Conservation (phyloP, 2,888 invertebrate species). For the Lissocephala sabroskyi region DNA sequence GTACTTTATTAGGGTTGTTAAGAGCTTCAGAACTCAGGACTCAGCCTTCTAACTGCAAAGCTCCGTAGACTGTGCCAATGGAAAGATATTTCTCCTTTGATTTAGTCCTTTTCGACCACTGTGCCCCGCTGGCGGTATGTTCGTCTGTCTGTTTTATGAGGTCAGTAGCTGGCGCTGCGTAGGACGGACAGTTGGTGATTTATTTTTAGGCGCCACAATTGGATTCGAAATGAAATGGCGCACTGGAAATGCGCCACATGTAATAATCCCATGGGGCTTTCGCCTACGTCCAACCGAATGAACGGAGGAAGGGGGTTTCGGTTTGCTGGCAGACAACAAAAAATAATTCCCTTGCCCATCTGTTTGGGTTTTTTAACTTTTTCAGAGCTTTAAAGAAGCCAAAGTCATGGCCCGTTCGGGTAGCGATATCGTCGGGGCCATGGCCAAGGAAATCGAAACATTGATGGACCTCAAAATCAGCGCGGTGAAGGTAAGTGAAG, state of each 20-base stretch:
- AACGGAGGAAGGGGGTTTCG: too few species aligned
- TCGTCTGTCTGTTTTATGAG: conserved; percentile 26
- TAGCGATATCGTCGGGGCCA: conserved; percentile 83
- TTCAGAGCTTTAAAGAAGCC: conserved; percentile 85
- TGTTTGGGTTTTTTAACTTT: conserved; percentile 32
- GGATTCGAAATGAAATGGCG: conserved; percentile 38
- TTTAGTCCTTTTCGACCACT: too few species aligned
- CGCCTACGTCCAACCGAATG: too few species aligned
- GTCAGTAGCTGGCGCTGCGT: conserved; percentile 36
- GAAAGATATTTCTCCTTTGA: neutral
- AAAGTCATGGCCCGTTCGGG: conserved; percentile 84
- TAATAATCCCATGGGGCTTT: too few species aligned
- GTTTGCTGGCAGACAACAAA: too few species aligned
- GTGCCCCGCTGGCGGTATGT: neutral
- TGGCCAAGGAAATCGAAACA: conserved; percentile 86
- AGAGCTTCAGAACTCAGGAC: too few species aligned
- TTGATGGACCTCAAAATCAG: conserved; percentile 93
- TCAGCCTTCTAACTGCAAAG: too few species aligned
- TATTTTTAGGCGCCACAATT: conserved; percentile 45
- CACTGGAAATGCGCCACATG: too few species aligned
- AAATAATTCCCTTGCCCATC: neutral
- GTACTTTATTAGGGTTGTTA: too few species aligned
- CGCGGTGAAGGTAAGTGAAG: conserved; percentile 81
- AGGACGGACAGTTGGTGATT: conserved; percentile 29
- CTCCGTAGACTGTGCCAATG: too few species aligned